A percentile compares a stretch with the other conserved stretches of the same genome.
Conservation (phyloP, 2,113 vertebrate species). For the Bos javanicus region DNA sequence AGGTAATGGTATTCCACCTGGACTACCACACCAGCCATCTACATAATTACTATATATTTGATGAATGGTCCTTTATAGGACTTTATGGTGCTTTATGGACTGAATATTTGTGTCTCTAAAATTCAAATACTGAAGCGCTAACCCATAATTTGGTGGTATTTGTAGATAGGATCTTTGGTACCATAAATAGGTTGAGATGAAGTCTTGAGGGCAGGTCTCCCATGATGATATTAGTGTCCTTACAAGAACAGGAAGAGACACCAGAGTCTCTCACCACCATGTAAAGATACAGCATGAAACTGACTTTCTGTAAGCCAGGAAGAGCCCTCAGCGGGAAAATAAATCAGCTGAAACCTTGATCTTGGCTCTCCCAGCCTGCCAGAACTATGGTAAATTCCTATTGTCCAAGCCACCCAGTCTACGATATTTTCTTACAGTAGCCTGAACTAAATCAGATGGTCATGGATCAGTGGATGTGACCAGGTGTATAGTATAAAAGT, state of each 20-base stretch:
- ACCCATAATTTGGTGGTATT: neutral
- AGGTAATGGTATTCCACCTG: neutral
- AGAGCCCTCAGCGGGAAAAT: neutral
- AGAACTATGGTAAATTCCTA: neutral
- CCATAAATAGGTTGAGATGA: neutral
- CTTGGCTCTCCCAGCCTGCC: neutral
- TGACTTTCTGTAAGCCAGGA: neutral
- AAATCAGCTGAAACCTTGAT: neutral
- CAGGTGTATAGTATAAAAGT: neutral
- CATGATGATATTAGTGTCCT: neutral
- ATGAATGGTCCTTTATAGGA: neutral
- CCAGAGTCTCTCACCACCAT: neutral
- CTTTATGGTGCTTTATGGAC: neutral
- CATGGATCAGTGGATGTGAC: neutral
- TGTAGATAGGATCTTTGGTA: neutral
- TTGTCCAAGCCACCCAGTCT: too few relatives aligned
- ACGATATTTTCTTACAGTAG: neutral
- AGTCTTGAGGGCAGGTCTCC: neutral
- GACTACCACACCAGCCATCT: accelerated
- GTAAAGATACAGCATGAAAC: neutral
- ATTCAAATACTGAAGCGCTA: neutral
- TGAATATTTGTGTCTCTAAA: neutral
- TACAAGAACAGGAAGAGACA: neutral
- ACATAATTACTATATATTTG: neutral
- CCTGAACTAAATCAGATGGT: neutral